Evolutionary conservation across 2,888 invertebrate species (phyloP).

Genomic region (Papilio gigon): DNA sequence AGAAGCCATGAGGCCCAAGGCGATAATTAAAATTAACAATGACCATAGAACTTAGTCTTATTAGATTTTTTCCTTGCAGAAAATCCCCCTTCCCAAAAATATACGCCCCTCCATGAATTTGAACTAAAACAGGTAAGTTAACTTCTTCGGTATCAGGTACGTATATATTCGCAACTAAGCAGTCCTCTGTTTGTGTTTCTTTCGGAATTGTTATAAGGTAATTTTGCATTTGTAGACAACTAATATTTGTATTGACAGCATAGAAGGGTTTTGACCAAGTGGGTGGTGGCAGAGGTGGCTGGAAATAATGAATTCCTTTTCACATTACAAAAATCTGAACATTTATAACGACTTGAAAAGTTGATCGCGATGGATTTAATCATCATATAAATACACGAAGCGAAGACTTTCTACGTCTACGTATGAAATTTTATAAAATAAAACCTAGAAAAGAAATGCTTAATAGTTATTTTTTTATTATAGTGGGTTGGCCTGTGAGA

Average conservation of each 20-base stretch:
- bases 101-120: slow-evolving; percentile 72
- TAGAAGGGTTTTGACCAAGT: slow-evolving; percentile 47
- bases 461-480: too few relatives aligned
- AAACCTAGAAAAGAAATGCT: too few relatives aligned
- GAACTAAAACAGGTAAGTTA: slow-evolving; percentile 63
- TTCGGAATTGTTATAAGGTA: slow-evolving; percentile 29
- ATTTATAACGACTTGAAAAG: neutral
- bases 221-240: slow-evolving; percentile 46
- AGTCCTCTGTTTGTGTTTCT: slow-evolving; percentile 48
- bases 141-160: slow-evolving; percentile 49
- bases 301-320: neutral
- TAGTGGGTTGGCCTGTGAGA: too few relatives aligned
- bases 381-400: too few relatives aligned
- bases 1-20: slow-evolving; percentile 53
- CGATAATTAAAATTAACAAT: slow-evolving; percentile 63
- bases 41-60: slow-evolving; percentile 53
- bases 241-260: slow-evolving; percentile 46
- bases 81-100: slow-evolving; percentile 59
- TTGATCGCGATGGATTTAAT: neutral
- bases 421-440: too few relatives aligned
- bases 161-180: slow-evolving; percentile 52
- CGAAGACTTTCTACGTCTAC: too few relatives aligned
- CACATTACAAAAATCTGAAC: neutral
- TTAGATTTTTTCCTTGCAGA: slow-evolving; percentile 51
- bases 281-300: slow-evolving; percentile 55